Base-by-base conservation (phyloP, 2,113 vertebrate genomes). In the Gnathonemus longibarbis region DNA sequence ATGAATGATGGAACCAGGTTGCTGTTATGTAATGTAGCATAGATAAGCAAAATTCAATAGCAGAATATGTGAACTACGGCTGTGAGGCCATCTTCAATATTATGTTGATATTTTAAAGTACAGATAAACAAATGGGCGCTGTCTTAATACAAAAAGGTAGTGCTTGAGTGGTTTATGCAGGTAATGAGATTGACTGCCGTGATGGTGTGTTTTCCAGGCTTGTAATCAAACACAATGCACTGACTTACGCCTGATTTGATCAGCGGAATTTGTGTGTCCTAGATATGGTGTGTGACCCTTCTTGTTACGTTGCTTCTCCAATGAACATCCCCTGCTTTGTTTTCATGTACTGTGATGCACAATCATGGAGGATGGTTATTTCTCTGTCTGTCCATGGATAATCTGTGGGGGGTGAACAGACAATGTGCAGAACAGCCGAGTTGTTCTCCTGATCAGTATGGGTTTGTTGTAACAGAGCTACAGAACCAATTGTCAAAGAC, bases 221-320 rank as follows among this genome's bases (percentile, higher is more conserved):
- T 89, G 45, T 89, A 84, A 85, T 85, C 52, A 84, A 89, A 89
- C 31, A 85, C 89, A 89, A 85, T 89, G 52, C 35, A 56, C 3
- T 48, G 39, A 52, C 10, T 31, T 52, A 85, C 8, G 89, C 80
- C 50, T 85, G 52, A 84, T 89, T 85, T 39, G 80, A 85, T 9
- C 24, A 42, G 52, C 21, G 53, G 77, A 89, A 89, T 89, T 84
- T 89, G 85, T 8, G 31, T 50, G 88, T 89, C 89, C 80, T 17
- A 58, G 77, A 52, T 85, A 42, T 48, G 6, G 50, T 46, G 48
- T 56, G 24, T 27, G 58, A 74, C 88, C n/a, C 3, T 45, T 45
- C 39, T 8, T 48, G 58, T 24, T 70, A 24, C 3, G 4, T 58
- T 62, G 52, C 17, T 52, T 49, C 19, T 39, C 15, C 62, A 35